A percentile compares a stretch with the other conserved stretches of the same genome.
Conservation (phyloP, 2,888 invertebrate genomes). For the Drosophila aldrichi region DNA sequence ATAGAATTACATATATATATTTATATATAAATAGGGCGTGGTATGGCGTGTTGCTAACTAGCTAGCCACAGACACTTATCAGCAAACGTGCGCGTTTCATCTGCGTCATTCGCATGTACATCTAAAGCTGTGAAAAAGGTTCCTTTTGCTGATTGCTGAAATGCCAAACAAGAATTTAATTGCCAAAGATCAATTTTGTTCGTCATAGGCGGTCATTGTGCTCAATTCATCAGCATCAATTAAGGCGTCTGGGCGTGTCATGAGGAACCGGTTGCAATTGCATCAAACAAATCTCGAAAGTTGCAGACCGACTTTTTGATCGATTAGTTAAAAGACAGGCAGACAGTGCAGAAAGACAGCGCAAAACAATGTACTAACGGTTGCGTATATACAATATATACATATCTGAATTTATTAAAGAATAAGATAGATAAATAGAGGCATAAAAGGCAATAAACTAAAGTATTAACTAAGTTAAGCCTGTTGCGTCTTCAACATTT, state of each 20-base stretch:
- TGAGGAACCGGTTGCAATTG: constrained; percentile 53
- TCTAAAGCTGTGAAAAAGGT: constrained; percentile 6
- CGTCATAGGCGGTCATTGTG: constrained; percentile 31
- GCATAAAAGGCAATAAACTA: neutral
- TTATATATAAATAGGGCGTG: constrained; percentile 20
- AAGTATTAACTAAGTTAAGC: constrained; percentile 13
- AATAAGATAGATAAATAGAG: neutral
- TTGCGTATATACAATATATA: constrained; percentile 8
- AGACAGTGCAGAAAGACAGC: neutral
- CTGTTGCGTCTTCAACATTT: constrained; percentile 28
- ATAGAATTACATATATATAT: too few relatives aligned
- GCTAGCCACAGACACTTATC: constrained; percentile 21
- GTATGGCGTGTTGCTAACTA: constrained; percentile 54
- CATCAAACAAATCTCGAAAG: constrained; percentile 36
- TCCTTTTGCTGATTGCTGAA: constrained; percentile 6
- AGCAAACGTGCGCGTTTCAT: constrained; percentile 29
- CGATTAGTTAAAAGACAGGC: constrained; percentile 5
- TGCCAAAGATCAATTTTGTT: constrained; percentile 21
- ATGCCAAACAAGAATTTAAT: constrained; percentile 28
- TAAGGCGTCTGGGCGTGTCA: constrained; percentile 6
- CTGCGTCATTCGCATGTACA: constrained; percentile 41
- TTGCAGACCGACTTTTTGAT: constrained; percentile 30
- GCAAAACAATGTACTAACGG: neutral
- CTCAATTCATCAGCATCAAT: constrained; percentile 36
- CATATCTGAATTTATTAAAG: constrained; percentile 1